Conservation (phyloP, 2,113 vertebrate genomes). For the Rattus norvegicus region DNA sequence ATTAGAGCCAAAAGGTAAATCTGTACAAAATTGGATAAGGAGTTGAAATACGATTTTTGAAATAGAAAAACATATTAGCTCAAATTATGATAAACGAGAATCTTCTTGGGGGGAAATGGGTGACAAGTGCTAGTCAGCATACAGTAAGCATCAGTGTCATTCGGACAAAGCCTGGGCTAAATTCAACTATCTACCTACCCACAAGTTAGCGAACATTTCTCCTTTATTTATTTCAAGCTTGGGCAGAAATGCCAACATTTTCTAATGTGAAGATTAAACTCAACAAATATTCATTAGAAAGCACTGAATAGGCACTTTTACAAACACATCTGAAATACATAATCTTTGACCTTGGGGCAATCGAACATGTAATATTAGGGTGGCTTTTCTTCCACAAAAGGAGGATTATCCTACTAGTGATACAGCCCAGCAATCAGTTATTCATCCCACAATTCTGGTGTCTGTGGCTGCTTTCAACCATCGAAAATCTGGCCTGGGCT, state of each 20-base stretch:
- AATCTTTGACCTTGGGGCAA: neutral
- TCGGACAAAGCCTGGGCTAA: slow-evolving; percentile 22
- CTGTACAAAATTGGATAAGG: slow-evolving; percentile 73
- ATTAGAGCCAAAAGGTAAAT: slow-evolving; percentile 69
- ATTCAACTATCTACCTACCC: neutral
- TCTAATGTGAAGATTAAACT: slow-evolving; percentile 49
- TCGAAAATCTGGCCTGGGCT: neutral
- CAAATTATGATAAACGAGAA: slow-evolving; percentile 58
- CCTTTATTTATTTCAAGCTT: slow-evolving; percentile 32
- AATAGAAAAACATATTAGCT: slow-evolving; percentile 62
- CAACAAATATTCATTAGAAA: slow-evolving; percentile 37
- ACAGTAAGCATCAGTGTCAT: slow-evolving; percentile 7
- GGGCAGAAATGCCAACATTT: slow-evolving; percentile 31
- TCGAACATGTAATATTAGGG: neutral
- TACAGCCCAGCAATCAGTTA: neutral
- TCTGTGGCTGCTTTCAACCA: neutral
- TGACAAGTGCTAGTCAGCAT: neutral
- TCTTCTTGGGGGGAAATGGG: neutral
- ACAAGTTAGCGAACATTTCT: slow-evolving; percentile 27
- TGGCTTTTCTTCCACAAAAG: neutral
- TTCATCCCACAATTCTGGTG: neutral
- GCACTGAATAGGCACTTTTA: neutral
- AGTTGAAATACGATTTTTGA: slow-evolving; percentile 68
- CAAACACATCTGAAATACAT: slow-evolving; percentile 14
- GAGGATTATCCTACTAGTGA: neutral